These are phyloP conservation scores for Mirounga angustirostris DNA, from an alignment of 2,113 vertebrate genomes.

Conservation along the genomic window DNA sequence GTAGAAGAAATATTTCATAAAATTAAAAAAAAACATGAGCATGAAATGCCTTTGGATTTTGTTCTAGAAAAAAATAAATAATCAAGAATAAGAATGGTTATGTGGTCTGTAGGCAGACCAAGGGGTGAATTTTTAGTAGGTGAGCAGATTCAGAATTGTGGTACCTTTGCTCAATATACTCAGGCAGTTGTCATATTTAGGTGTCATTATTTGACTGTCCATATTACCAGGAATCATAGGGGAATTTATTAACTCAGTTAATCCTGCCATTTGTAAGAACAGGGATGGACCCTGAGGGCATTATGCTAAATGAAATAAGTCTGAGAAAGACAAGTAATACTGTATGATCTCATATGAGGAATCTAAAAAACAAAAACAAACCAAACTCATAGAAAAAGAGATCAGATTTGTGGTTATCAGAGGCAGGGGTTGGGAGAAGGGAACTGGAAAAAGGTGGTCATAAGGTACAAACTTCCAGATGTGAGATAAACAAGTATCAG, in stretches of 20 bases:
- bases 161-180: neutral
- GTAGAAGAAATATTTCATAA: conserved; percentile 15
- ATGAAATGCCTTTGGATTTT: neutral
- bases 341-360: neutral
- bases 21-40: neutral
- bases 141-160: neutral
- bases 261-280: neutral
- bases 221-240: neutral
- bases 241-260: neutral
- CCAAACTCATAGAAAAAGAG: neutral
- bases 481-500: neutral
- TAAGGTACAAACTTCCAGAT: neutral
- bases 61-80: neutral
- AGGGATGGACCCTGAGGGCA: neutral
- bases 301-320: neutral
- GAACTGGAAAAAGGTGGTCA: neutral
- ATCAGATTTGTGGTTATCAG: neutral
- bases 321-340: neutral
- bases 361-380: neutral
- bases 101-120: neutral
- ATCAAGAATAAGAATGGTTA: neutral
- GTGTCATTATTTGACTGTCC: neutral
- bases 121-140: neutral
- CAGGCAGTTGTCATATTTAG: neutral
- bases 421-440: neutral